These are phyloP conservation scores for Rosalia funebris DNA, from an alignment of 2,888 invertebrate species.

Conservation along the genomic window DNA sequence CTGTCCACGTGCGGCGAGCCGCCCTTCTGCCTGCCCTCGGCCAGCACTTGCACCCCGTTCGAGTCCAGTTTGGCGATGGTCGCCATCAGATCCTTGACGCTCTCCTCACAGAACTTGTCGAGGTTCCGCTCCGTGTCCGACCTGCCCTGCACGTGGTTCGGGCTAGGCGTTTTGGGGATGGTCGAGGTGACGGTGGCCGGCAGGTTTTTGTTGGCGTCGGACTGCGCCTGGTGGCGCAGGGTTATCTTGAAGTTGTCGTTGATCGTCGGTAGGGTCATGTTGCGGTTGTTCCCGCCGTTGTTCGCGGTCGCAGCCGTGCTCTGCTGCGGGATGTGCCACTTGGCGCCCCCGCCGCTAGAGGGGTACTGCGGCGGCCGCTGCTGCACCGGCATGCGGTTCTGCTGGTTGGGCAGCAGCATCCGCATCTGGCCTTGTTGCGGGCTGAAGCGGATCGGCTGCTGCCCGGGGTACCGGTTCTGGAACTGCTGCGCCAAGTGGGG, in stretches of 20 bases:
- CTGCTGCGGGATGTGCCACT: conserved; percentile 83
- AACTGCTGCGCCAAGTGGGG: conserved; percentile 62
- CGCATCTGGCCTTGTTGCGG: conserved; percentile 32
- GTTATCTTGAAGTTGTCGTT: conserved; percentile 78
- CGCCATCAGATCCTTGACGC: conserved; percentile 86
- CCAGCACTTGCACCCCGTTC: conserved; percentile 81
- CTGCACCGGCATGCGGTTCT: conserved; percentile 37
- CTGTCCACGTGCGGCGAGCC: conserved; percentile 79
- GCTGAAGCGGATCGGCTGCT: conserved; percentile 39
- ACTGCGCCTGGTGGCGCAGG: conserved; percentile 63
- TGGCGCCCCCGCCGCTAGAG: conserved; percentile 54
- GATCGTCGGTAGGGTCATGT: conserved; percentile 57
- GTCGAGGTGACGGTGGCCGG: conserved; percentile 76
- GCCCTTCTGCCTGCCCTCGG: conserved; percentile 66
- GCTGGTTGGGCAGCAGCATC: conserved; percentile 24
- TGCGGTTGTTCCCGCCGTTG: conserved; percentile 42
- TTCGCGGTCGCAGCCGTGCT: conserved; percentile 40
- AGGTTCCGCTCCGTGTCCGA: conserved; percentile 73
- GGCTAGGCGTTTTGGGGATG: conserved; percentile 87
- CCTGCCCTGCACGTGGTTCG: conserved; percentile 69
- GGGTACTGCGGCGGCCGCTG: conserved; percentile 40
- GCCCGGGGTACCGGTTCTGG: conserved; percentile 54
- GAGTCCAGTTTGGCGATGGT: conserved; percentile 89
- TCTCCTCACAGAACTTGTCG: conserved; percentile 86
- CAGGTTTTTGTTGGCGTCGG: conserved; percentile 52